phyloP scores from a whole-genome alignment of 2,888 invertebrate genomes.

The Lochmaea crataegi region DNA sequence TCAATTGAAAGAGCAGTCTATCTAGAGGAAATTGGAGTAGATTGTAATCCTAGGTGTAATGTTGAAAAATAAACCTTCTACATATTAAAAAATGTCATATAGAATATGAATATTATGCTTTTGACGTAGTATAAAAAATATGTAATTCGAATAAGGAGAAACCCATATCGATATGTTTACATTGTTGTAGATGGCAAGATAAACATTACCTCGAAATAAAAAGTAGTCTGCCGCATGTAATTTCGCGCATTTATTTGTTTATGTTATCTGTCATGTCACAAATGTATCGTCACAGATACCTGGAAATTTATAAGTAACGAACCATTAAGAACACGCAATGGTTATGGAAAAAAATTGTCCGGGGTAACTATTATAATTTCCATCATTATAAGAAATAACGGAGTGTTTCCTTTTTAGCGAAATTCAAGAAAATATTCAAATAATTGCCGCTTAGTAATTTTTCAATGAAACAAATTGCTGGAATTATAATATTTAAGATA shows the following conservation, averaged over 20 bases:
- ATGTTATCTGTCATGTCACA: slow-evolving; percentile 24
- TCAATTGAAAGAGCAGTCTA: too few relatives aligned
- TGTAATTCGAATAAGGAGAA: neutral
- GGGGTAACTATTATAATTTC: neutral
- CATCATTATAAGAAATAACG: neutral
- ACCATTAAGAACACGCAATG: slow-evolving; percentile 23
- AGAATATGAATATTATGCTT: neutral
- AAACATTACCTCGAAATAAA: slow-evolving; percentile 20
- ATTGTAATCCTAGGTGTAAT: too few relatives aligned
- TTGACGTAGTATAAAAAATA: neutral
- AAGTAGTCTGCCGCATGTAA: slow-evolving; percentile 15
- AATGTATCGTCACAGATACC: slow-evolving; percentile 20
- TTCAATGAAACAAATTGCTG: too few relatives aligned
- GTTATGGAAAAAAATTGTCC: neutral
- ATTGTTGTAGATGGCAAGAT: slow-evolving; percentile 16
- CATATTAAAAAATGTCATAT: neutral
- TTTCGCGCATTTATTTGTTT: slow-evolving; percentile 28
- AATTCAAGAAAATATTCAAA: too few relatives aligned
- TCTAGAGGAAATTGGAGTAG: too few relatives aligned
- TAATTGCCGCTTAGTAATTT: too few relatives aligned
- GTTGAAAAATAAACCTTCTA: too few relatives aligned
- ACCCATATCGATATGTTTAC: slow-evolving; percentile 14
- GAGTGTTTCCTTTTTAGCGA: neutral
- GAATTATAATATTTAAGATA: too few relatives aligned
- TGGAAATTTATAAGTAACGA: slow-evolving; percentile 14